phyloP scores from a whole-genome alignment of 2,888 invertebrate species.

The Papilio gigon region DNA sequence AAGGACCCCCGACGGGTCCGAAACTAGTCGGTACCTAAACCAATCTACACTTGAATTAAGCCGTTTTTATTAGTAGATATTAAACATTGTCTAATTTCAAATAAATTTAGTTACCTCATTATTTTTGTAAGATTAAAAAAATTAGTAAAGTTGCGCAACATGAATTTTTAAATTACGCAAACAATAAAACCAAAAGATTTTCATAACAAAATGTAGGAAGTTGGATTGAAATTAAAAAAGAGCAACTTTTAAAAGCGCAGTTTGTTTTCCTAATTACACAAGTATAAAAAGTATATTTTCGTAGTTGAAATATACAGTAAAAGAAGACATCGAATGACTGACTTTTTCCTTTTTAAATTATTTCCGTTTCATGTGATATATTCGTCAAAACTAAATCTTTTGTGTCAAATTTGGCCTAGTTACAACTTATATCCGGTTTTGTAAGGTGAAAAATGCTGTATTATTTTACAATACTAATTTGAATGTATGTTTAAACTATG shows the following conservation, averaged over 20 bases:
- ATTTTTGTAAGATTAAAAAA: neutral
- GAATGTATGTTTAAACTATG: neutral
- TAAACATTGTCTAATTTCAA: no score
- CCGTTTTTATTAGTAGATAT: no score
- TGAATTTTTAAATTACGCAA: neutral
- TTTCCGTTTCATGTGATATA: neutral
- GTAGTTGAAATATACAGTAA: conserved; percentile 2
- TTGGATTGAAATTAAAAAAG: conserved; percentile 21
- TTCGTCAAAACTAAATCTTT: neutral
- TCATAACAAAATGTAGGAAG: conserved; percentile 4
- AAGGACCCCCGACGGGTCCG: no score
- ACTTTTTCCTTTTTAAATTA: neutral
- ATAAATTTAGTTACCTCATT: no score
- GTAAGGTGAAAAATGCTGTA: neutral
- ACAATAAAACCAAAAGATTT: conserved; percentile 12
- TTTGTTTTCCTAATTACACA: conserved; percentile 19
- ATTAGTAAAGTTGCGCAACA: neutral
- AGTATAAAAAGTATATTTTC: conserved; percentile 9
- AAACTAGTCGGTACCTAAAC: no score
- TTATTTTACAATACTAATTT: neutral
- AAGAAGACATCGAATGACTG: neutral
- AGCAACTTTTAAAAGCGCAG: conserved; percentile 7
- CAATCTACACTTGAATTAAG: no score
- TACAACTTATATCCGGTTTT: neutral
- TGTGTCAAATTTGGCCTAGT: neutral